Conservation (phyloP, 2,113 vertebrate species). For the Chiloscyllium plagiosum region DNA sequence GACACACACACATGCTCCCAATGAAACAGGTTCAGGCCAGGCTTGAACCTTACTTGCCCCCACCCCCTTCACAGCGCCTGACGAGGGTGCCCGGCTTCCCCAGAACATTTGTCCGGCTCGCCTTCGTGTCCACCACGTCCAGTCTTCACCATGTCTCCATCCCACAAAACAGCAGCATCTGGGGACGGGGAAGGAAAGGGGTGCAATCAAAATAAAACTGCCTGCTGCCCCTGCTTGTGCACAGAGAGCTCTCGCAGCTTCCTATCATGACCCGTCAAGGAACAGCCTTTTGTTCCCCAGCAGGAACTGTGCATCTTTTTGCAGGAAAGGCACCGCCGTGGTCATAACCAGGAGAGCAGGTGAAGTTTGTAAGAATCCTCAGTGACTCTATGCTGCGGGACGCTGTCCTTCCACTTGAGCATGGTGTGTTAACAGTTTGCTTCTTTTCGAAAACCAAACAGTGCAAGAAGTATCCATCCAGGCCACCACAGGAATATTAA, state of each 20-base stretch:
- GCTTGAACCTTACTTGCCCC: no score
- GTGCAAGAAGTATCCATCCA: no score
- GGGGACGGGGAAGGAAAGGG: not conserved
- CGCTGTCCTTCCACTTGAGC: not conserved
- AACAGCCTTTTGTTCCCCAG: slow-evolving; percentile 42
- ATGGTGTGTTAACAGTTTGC: no score
- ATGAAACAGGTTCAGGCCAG: slow-evolving; percentile 60
- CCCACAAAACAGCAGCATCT: no score
- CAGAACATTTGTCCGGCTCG: not conserved
- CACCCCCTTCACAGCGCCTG: slow-evolving; percentile 30
- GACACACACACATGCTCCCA: slow-evolving; percentile 53
- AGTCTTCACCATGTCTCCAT: no score
- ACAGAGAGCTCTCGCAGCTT: not conserved
- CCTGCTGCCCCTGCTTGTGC: not conserved
- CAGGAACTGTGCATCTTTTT: not conserved
- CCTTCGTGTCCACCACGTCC: not conserved
- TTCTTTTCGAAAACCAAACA: not conserved
- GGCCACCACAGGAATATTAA: not conserved
- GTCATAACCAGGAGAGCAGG: not conserved
- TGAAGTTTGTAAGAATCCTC: not conserved
- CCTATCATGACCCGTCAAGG: not conserved
- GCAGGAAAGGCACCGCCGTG: not conserved
- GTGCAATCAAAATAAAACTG: not conserved
- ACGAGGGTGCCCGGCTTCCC: slow-evolving; percentile 34
- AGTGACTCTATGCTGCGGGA: not conserved